These are phyloP conservation scores for Ylistrum balloti DNA, from an alignment of 1,140 invertebrate genomes.

Conservation along the genomic window DNA sequence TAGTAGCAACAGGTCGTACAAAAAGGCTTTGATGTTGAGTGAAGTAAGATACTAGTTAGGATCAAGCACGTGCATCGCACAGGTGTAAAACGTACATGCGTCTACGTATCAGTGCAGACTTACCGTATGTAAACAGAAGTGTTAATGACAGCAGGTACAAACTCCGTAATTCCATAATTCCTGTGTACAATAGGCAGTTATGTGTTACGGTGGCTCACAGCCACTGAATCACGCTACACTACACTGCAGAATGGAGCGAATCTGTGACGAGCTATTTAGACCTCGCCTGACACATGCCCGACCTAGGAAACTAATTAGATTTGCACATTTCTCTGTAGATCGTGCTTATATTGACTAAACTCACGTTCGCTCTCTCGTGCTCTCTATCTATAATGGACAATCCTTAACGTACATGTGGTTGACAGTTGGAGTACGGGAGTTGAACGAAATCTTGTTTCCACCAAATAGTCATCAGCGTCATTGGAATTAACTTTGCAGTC, in stretches of 20 bases:
- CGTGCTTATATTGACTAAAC: background rate
- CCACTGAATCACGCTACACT: constrained; percentile 11
- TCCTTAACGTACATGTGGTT: background rate
- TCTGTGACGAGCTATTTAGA: constrained; percentile 36
- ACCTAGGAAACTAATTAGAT: constrained; percentile 26
- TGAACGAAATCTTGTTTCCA: background rate
- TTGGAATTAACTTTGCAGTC: background rate
- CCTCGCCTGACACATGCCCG: background rate
- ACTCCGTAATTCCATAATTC: constrained; percentile 3
- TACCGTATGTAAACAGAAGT: background rate
- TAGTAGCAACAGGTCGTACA: no score
- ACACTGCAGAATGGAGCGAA: background rate
- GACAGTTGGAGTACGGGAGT: background rate
- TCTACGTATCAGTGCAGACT: background rate
- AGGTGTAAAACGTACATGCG: background rate
- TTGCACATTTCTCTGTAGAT: constrained; percentile 38
- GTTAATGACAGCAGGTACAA: background rate
- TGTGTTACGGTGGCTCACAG: background rate
- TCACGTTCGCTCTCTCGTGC: constrained; percentile 2
- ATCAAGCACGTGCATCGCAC: constrained; percentile 18
- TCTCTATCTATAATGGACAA: background rate
- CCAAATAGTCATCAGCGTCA: constrained; percentile 7
- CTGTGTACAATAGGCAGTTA: background rate
- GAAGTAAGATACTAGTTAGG: no score
- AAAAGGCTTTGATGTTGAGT: no score